Evolutionary conservation across 2,113 vertebrate species (phyloP).

Genomic region (Corydoras sp.): DNA sequence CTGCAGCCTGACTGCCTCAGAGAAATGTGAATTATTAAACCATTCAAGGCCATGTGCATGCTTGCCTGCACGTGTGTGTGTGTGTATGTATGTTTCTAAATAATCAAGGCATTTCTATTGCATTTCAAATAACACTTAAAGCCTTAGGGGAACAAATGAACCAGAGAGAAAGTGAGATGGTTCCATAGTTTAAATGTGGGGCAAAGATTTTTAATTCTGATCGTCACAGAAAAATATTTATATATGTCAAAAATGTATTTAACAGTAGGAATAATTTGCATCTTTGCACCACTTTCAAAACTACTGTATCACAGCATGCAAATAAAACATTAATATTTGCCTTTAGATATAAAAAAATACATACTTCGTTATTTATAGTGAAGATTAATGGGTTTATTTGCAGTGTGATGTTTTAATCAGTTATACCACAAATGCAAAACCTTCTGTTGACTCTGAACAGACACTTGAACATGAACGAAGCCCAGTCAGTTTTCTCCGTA

Average conservation of each 20-base stretch:
- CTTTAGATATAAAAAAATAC: too few relatives aligned
- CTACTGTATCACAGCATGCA: too few relatives aligned
- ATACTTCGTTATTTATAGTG: too few relatives aligned
- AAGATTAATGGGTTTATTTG: too few relatives aligned
- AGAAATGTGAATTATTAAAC: conserved; percentile 61
- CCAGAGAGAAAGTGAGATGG: not conserved
- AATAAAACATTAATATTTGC: too few relatives aligned
- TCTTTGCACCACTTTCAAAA: not conserved
- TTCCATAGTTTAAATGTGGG: not conserved
- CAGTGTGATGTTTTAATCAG: not conserved
- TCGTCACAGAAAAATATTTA: too few relatives aligned
- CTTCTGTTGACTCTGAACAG: not conserved
- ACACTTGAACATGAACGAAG: not conserved
- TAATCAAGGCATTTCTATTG: conserved; percentile 25
- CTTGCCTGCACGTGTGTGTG: not conserved
- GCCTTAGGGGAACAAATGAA: conserved; percentile 2
- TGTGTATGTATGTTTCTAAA: not conserved
- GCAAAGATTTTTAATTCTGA: conserved; percentile 1
- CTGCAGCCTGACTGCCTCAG: conserved; percentile 45
- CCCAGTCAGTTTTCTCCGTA: not conserved
- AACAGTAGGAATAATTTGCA: not conserved
- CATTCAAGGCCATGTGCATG: conserved; percentile 8
- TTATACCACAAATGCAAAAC: not conserved
- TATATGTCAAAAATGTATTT: not conserved
- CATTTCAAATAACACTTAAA: conserved; percentile 1